Conservation (phyloP, 2,113 vertebrate genomes). For the Anarhynchus alexandrinus region DNA sequence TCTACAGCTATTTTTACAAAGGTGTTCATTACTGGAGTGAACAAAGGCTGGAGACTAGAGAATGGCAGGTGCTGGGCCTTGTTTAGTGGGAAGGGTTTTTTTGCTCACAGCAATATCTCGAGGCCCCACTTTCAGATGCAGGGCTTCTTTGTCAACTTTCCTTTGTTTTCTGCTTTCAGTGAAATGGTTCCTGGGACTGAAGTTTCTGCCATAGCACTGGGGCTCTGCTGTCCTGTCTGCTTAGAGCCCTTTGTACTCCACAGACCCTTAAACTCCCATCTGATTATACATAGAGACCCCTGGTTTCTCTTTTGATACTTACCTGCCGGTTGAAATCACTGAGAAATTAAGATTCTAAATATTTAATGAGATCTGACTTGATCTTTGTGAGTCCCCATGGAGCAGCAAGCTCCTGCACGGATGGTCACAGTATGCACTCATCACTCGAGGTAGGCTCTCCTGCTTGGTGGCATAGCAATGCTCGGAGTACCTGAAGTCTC, state of each 20-base stretch:
- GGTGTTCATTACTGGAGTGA: background rate
- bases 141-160: background rate
- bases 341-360: background rate
- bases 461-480: background rate
- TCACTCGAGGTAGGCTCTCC: background rate
- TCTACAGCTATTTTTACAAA: slow-evolving; percentile 29
- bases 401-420: accelerated
- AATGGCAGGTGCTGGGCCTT: background rate
- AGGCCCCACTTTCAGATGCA: background rate
- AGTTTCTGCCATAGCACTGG: background rate
- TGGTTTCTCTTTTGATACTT: background rate
- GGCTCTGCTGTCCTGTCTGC: background rate
- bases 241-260: background rate
- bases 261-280: background rate
- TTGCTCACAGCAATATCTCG: accelerated
- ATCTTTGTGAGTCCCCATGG: background rate
- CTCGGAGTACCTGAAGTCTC: background rate
- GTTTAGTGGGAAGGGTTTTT: background rate
- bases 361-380: background rate
- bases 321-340: background rate
- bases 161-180: background rate
- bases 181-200: background rate
- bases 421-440: accelerated
- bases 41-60: slow-evolving; percentile 3
- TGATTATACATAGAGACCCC: background rate